Percentiles rank a stretch among this genome's conserved stretches.
These are phyloP conservation scores for Eupithecia dodoneata DNA, from an alignment of 2,888 invertebrate species.

Conservation along the genomic window DNA sequence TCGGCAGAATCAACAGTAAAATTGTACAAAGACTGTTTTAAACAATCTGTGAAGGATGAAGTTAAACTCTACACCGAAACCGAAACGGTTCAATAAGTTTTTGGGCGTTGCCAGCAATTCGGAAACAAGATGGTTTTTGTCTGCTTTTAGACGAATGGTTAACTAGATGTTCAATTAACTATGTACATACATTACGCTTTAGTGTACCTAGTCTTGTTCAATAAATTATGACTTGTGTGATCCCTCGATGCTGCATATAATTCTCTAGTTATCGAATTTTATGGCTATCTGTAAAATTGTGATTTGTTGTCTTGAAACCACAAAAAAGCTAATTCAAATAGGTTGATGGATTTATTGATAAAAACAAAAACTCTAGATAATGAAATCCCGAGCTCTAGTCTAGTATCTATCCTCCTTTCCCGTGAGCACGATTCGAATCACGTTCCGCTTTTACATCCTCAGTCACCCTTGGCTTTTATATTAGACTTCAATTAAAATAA, in stretches of 20 bases:
- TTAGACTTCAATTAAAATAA: conserved; percentile 7
- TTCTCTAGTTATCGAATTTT: background rate
- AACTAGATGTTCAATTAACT: background rate
- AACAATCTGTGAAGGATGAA: background rate
- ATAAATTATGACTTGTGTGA: background rate
- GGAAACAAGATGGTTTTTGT: background rate
- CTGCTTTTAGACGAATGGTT: background rate
- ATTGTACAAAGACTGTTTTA: background rate
- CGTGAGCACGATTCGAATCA: background rate
- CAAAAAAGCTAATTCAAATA: background rate
- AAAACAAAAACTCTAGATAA: background rate
- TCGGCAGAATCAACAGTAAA: background rate
- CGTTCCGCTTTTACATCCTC: background rate
- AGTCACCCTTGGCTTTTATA: background rate
- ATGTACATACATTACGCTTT: no score
- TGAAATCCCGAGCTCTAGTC: background rate
- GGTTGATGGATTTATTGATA: background rate
- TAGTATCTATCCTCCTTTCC: background rate
- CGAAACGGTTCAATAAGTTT: background rate
- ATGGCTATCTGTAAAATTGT: background rate
- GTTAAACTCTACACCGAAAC: background rate
- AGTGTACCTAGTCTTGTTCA: background rate
- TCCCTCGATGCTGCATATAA: background rate
- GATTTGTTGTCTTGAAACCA: background rate
- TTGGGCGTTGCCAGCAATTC: background rate